phyloP scores from a whole-genome alignment of 37 sponge, comb jelly and placozoan genomes.

The Bolinopsis microptera region DNA sequence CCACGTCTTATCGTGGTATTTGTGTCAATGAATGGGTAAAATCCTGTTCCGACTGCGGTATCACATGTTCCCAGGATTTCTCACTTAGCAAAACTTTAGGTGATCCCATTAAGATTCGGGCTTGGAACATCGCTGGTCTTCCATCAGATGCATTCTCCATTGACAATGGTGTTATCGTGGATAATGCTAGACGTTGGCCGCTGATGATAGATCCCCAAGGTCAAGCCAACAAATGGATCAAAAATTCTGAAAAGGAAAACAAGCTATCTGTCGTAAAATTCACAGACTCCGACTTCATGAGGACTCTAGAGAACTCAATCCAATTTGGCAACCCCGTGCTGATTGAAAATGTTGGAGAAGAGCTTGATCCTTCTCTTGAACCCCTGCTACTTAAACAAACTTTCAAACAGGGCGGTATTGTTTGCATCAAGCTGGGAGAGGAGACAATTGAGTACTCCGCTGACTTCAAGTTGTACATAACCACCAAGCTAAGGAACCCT shows the following conservation, averaged over 20 bases:
- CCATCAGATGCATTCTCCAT: slow-evolving; percentile 95
- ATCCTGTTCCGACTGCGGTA: slow-evolving; percentile 75
- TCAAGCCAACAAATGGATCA: slow-evolving; percentile 99
- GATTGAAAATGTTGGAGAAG: slow-evolving; percentile 99
- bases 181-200: slow-evolving; percentile 96
- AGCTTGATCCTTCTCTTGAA: slow-evolving; percentile 95
- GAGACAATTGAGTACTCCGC: slow-evolving; percentile 92
- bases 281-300: slow-evolving; percentile 90
- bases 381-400: slow-evolving; percentile 98
- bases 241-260: slow-evolving; percentile 88
- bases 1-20: slow-evolving; percentile 77
- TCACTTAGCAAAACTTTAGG: slow-evolving; percentile 89
- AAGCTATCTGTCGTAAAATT: slow-evolving; percentile 91
- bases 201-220: slow-evolving; percentile 99
- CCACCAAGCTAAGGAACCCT: slow-evolving; percentile 97
- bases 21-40: slow-evolving; percentile 79
- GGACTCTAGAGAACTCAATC: slow-evolving; percentile 98
- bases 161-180: slow-evolving; percentile 97
- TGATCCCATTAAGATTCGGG: slow-evolving; percentile 98
- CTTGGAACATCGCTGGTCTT: slow-evolving; percentile 97
- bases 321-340: slow-evolving; percentile 97
- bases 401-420: slow-evolving; percentile 97
- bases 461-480: slow-evolving; percentile 95
- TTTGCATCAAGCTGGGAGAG: slow-evolving; percentile 96
- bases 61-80: slow-evolving; percentile 88